Conservation (phyloP, 2,113 vertebrate species). For the Mandrillus leucophaeus region DNA sequence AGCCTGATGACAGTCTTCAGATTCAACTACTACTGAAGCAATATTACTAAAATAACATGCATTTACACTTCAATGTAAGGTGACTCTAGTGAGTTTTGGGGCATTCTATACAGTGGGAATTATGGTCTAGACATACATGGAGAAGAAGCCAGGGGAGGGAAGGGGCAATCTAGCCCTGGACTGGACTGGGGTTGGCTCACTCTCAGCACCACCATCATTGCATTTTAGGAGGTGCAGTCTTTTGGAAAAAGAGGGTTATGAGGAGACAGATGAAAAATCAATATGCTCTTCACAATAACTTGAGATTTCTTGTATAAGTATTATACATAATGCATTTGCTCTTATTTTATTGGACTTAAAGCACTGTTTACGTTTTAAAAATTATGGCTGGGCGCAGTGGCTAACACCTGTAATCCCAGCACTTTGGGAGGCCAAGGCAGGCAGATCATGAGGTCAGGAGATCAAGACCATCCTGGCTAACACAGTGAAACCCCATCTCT, state of each 20-base stretch:
- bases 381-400: background rate
- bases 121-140: background rate
- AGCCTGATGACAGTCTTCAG: background rate
- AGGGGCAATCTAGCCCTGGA: background rate
- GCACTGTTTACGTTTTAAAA: background rate
- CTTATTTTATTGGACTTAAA: slow-evolving; percentile 5
- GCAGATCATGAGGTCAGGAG: no score
- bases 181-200: background rate
- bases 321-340: background rate
- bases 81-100: background rate
- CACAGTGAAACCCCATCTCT: no score
- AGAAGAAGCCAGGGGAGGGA: background rate
- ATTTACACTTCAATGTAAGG: background rate
- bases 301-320: background rate
- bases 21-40: background rate
- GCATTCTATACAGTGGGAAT: background rate
- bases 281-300: background rate
- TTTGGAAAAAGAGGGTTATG: background rate
- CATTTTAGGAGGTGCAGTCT: background rate
- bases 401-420: no score
- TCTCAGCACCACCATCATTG: background rate
- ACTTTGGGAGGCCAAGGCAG: no score
- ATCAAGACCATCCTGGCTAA: no score
- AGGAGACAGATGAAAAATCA: background rate
- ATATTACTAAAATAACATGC: background rate